phyloP scores from a whole-genome alignment of 2,113 vertebrate genomes.

The Brachionichthys hirsutus region DNA sequence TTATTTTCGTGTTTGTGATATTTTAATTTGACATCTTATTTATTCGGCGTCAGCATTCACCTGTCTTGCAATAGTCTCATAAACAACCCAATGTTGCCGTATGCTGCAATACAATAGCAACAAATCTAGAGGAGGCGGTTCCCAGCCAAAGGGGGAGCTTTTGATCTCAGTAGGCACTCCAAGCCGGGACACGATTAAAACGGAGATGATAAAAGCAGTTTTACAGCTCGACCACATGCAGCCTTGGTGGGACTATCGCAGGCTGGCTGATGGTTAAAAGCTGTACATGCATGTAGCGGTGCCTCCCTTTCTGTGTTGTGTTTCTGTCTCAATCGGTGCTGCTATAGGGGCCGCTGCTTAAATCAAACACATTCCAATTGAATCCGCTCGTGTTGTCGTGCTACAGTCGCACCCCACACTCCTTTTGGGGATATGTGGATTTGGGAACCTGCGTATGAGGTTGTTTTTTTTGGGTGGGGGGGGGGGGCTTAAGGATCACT shows the following conservation, averaged over 20 bases:
- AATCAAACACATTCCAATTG: conserved; percentile 69
- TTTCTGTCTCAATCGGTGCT: conserved; percentile 51
- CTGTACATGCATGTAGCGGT: conserved; percentile 35
- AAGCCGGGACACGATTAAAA: conserved; percentile 65
- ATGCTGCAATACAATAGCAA: conserved; percentile 37
- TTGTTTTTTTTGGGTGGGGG: too few relatives aligned
- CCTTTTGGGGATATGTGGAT: conserved; percentile 30
- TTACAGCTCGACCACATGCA: conserved; percentile 65
- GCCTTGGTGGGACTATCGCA: conserved; percentile 48
- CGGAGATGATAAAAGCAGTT: conserved; percentile 73
- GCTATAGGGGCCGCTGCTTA: conserved; percentile 40
- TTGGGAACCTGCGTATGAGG: conserved; percentile 41
- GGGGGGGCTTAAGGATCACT: conserved; percentile 41
- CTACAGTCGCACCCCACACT: conserved; percentile 40
- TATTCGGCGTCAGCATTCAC: conserved; percentile 2
- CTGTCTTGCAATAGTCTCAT: conserved; percentile 5
- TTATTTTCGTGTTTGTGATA: conserved; percentile 30
- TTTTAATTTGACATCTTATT: conserved; percentile 13
- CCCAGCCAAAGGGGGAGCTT: conserved; percentile 41
- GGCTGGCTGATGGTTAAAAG: conserved; percentile 40
- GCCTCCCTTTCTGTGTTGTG: conserved; percentile 34
- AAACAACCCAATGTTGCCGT: conserved; percentile 18
- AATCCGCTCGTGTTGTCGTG: conserved; percentile 59
- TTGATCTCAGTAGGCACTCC: conserved; percentile 67
- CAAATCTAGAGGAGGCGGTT: conserved; percentile 29